A percentile compares a stretch with the other conserved stretches of the same genome.
Conservation (phyloP, 2,113 vertebrate genomes). For the Hemibagrus wyckioides region DNA sequence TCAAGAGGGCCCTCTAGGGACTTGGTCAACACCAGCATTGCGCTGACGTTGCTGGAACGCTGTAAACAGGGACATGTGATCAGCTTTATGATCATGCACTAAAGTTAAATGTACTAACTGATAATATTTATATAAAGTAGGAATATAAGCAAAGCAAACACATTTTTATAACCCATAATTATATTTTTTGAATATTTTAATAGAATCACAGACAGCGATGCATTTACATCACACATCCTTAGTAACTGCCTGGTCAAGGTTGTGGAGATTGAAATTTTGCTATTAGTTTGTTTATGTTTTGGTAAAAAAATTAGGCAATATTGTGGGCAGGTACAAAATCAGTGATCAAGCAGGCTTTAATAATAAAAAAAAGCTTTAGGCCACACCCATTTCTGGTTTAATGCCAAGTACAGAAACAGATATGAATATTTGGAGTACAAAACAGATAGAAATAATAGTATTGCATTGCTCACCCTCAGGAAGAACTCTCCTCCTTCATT, state of each 20-base stretch:
- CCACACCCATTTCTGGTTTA: not conserved
- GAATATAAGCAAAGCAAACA: not conserved
- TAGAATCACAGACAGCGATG: no score
- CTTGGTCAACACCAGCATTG: conserved; percentile 96
- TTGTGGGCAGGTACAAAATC: not conserved
- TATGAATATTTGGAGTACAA: not conserved
- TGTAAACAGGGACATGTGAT: conserved; percentile 56
- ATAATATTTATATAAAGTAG: no score
- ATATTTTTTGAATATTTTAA: no score
- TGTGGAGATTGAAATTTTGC: not conserved
- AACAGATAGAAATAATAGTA: not conserved
- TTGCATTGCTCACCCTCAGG: conserved; percentile 83
- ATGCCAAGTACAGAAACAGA: not conserved
- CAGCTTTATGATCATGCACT: not conserved
- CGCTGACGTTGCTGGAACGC: conserved; percentile 90
- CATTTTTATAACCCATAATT: no score
- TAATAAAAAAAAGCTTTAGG: not conserved
- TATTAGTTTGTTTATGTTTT: not conserved
- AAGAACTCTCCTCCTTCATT: conserved; percentile 95
- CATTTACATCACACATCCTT: not conserved
- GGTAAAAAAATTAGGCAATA: not conserved
- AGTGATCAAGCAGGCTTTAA: not conserved
- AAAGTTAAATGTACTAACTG: not conserved
- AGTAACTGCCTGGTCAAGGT: not conserved
- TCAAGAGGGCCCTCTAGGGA: conserved; percentile 87